phyloP scores from a whole-genome alignment of 2,888 invertebrate species.

The Leptinotarsa peninsularis region DNA sequence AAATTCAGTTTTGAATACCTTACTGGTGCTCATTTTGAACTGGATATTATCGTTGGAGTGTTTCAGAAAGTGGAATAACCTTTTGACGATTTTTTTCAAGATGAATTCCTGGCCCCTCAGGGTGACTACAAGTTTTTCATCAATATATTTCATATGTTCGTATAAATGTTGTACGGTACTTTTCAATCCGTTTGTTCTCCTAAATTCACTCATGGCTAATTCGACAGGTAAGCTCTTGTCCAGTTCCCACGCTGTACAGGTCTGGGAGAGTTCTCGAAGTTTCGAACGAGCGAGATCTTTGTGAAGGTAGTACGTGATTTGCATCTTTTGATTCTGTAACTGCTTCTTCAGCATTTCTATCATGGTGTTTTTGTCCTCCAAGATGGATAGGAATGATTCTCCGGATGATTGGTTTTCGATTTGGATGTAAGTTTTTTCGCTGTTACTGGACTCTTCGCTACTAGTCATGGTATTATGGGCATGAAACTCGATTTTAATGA shows the following conservation, averaged over 20 bases:
- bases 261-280: conserved; percentile 54
- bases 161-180: conserved; percentile 54
- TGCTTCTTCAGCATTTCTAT: conserved; percentile 55
- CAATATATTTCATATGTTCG: conserved; percentile 55
- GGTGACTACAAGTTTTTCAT: conserved; percentile 45
- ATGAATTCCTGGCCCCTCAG: conserved; percentile 54
- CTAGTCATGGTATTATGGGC: conserved; percentile 21
- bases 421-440: conserved; percentile 3
- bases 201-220: conserved; percentile 57
- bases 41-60: conserved; percentile 34
- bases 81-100: conserved; percentile 52
- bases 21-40: conserved; percentile 44
- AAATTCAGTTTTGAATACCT: conserved; percentile 45
- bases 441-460: not conserved
- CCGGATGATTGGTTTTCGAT: conserved; percentile 21
- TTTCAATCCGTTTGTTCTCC: conserved; percentile 54
- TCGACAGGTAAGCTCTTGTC: conserved; percentile 57
- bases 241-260: conserved; percentile 52
- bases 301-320: conserved; percentile 58
- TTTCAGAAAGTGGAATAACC: conserved; percentile 47
- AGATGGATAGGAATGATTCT: conserved; percentile 48
- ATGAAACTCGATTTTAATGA: conserved; percentile 15
- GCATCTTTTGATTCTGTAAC: conserved; percentile 58
- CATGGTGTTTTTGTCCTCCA: conserved; percentile 59
- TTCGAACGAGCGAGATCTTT: conserved; percentile 50